Conservation (phyloP, 2,113 vertebrate species). For the Coptodon rendalli region DNA sequence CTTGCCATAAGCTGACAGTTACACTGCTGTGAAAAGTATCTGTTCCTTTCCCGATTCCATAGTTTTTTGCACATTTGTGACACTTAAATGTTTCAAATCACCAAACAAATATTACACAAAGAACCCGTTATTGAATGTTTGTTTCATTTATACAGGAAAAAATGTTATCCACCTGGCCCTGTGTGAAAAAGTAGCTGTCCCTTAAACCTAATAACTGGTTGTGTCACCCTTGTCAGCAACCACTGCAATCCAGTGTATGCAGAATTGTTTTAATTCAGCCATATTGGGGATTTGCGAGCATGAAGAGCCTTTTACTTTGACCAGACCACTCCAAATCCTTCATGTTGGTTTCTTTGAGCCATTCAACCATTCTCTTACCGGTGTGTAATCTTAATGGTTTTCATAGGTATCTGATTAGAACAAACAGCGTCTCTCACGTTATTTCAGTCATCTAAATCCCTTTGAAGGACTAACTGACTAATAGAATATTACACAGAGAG, state of each 20-base stretch:
- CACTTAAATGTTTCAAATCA: neutral
- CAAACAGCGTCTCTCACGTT: neutral
- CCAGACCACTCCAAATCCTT: too few relatives aligned
- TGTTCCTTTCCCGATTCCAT: rapidly evolving
- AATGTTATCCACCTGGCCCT: neutral
- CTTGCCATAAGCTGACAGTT: rapidly evolving
- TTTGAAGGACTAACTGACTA: rapidly evolving
- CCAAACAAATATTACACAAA: neutral
- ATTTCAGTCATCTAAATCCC: neutral
- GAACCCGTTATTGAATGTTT: neutral
- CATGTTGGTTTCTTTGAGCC: too few relatives aligned
- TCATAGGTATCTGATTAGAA: neutral
- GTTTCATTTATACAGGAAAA: neutral
- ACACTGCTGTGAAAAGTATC: rapidly evolving
- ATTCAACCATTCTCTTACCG: too few relatives aligned
- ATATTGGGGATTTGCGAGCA: neutral
- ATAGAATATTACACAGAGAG: rapidly evolving
- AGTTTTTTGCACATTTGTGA: rapidly evolving
- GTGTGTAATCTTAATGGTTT: neutral
- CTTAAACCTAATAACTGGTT: neutral
- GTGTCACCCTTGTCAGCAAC: neutral
- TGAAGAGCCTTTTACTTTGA: neutral
- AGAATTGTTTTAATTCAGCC: neutral
- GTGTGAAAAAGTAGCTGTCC: neutral
- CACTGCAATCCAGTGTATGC: neutral